Base-by-base conservation (phyloP, 2,888 invertebrate genomes). In the Chalcosyrphus nemorum region DNA sequence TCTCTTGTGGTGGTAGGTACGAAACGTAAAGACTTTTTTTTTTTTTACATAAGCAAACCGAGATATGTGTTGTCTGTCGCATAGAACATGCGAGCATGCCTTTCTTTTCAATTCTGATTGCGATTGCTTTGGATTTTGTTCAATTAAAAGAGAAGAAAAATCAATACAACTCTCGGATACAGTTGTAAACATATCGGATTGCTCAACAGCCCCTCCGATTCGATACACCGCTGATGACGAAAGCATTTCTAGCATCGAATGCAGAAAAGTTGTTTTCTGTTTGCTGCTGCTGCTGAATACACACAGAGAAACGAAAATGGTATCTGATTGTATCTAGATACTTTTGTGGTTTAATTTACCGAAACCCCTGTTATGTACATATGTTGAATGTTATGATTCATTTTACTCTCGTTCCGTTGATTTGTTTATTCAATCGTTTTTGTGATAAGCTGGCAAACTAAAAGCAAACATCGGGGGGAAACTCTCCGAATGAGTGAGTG, bases 341-440 rank as follows among this genome's bases (percentile, higher is more conserved):
- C 66, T 76, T 41, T 66, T 68, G 75, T 24, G 75, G 66, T 76
- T 76, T 66, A 50, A 54, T 59, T 76, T 50, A 68, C 75, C 66
- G 75, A 66, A 52, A 66, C 66, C 66, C 32, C 57, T 59, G 21
- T n/a, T 29, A 32, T 47, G 21, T 41, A n/a, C n/a, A n/a, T n/a
- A n/a, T 38, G 29, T 29, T 43, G 35, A 57, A 38, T 65, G 57
- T 47, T 75, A 65, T 75, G 65, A 75, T 57, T 68, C 57, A 66
- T 21, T 59, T 41, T 24, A 1, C 32, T 27, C 41, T 54, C 17
- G 15, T 19, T 45, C 9, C 32, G n/a, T 47, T 41, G 2, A 27
- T 35, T 50, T 66, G 65, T 75, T 75, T 66, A 65, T 21, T 57
- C 65, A 57, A 66, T 47, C 45, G 56, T 65, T 47, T 29, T 7